These are phyloP conservation scores for Abscondita cerata DNA, from an alignment of 2,888 invertebrate genomes.

Conservation along the genomic window DNA sequence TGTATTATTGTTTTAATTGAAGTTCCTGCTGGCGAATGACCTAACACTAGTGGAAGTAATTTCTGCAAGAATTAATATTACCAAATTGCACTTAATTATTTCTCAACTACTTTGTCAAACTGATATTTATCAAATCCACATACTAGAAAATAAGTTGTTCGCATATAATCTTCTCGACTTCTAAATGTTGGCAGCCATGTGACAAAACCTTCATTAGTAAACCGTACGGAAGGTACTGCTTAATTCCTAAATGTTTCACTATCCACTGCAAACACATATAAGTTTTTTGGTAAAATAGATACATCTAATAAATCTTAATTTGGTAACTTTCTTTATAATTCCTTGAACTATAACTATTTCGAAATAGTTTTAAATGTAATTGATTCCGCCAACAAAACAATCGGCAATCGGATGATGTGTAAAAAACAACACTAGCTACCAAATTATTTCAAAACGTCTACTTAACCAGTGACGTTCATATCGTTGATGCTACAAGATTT, in stretches of 20 bases:
- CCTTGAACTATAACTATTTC: too few relatives aligned
- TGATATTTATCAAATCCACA: constrained; percentile 75
- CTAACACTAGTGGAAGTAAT: constrained; percentile 71
- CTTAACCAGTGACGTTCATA: too few relatives aligned
- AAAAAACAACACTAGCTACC: too few relatives aligned
- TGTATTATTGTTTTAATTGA: constrained; percentile 77
- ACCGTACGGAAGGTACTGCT: constrained; percentile 76
- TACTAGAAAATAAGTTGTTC: constrained; percentile 73
- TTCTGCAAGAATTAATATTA: constrained; percentile 55
- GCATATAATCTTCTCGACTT: constrained; percentile 69
- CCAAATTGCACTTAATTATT: too few relatives aligned
- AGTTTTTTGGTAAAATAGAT: too few relatives aligned
- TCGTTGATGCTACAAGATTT: too few relatives aligned
- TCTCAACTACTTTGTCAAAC: constrained; percentile 71
- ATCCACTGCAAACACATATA: constrained; percentile 66
- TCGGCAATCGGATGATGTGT: too few relatives aligned
- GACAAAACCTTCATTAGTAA: constrained; percentile 67
- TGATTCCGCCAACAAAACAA: too few relatives aligned
- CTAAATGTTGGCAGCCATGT: constrained; percentile 67
- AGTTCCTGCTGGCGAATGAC: constrained; percentile 76
- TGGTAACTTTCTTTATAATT: too few relatives aligned
- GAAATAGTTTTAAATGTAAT: too few relatives aligned
- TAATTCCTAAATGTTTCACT: constrained; percentile 68
- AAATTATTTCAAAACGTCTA: too few relatives aligned
- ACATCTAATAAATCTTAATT: too few relatives aligned